Conservation (phyloP, 2,113 vertebrate genomes). For the Planiliza haematocheilus region DNA sequence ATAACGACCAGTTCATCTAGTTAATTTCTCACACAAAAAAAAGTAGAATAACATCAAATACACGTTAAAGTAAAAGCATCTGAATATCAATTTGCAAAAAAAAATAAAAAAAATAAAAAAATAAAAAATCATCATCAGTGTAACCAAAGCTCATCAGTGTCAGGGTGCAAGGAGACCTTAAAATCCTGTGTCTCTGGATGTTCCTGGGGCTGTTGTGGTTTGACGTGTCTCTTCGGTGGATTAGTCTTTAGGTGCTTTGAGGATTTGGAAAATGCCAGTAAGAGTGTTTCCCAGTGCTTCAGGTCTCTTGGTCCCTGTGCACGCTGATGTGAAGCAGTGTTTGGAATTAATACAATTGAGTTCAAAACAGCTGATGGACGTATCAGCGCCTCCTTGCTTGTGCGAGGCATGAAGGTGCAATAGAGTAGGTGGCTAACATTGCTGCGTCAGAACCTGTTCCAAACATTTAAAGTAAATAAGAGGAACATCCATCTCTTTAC, state of each 20-base stretch:
- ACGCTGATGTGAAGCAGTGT: constrained; percentile 16
- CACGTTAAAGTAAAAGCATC: too few species aligned
- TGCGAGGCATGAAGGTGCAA: constrained; percentile 6
- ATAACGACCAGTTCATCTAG: too few species aligned
- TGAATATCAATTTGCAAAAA: too few species aligned
- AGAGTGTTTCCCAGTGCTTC: constrained; percentile 17
- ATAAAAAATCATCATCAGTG: background rate
- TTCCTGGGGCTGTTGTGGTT: constrained; percentile 37
- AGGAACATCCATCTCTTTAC: too few species aligned
- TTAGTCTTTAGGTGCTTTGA: constrained; percentile 51
- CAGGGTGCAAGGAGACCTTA: constrained; percentile 1
- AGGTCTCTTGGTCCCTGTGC: background rate
- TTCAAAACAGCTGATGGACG: constrained; percentile 14
- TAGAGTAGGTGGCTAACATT: background rate
- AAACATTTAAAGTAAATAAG: constrained; percentile 1
- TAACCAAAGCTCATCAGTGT: constrained; percentile 1
- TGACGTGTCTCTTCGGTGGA: constrained; percentile 43
- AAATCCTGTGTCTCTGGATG: constrained; percentile 37
- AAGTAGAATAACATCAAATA: too few species aligned
- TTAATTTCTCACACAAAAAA: too few species aligned
- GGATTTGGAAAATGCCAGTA: constrained; percentile 47
- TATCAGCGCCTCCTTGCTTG: background rate
- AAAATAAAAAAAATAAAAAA: too few species aligned
- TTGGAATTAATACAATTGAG: constrained; percentile 9
- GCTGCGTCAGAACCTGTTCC: background rate